Evolutionary conservation across 1,140 invertebrate genomes (phyloP).

Genomic region (Drosophila pruinosa): DNA sequence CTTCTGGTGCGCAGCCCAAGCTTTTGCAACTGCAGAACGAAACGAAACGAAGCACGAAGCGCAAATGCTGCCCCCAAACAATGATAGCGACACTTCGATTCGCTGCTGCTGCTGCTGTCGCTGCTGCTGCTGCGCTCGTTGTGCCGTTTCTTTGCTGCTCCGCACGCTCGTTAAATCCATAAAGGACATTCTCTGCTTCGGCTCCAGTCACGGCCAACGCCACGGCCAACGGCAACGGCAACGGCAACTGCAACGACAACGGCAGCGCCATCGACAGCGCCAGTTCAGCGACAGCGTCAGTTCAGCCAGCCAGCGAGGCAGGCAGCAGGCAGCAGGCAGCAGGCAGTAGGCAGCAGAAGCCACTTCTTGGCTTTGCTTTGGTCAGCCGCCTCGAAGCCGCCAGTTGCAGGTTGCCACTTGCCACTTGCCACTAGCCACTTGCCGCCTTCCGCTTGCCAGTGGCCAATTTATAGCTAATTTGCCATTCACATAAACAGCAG

Average conservation of each 20-base stretch:
- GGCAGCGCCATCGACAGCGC: not conserved
- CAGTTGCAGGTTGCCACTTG: slow-evolving; percentile 26
- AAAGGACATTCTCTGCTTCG: slow-evolving; percentile 67
- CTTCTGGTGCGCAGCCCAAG: slow-evolving; percentile 6
- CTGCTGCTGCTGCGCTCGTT: slow-evolving; percentile 29
- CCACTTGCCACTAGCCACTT: slow-evolving; percentile 37
- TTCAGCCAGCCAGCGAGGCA: slow-evolving; percentile 39
- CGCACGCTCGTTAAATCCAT: slow-evolving; percentile 57
- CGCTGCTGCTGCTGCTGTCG: slow-evolving; percentile 48
- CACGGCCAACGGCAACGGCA: slow-evolving; percentile 33
- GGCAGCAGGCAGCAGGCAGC: slow-evolving; percentile 41
- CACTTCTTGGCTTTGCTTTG: slow-evolving; percentile 36
- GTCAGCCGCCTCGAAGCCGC: slow-evolving; percentile 25
- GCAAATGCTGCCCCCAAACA: slow-evolving; percentile 1
- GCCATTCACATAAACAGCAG: slow-evolving; percentile 50
- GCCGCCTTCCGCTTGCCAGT: slow-evolving; percentile 13
- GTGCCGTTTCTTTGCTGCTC: slow-evolving; percentile 27
- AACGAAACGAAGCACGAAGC: not conserved
- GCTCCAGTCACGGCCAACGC: slow-evolving; percentile 41
- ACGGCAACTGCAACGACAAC: slow-evolving; percentile 1
- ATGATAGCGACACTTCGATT: slow-evolving; percentile 43
- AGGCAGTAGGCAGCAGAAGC: slow-evolving; percentile 43
- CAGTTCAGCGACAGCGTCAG: slow-evolving; percentile 5
- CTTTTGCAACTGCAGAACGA: slow-evolving; percentile 39
- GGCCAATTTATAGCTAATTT: slow-evolving; percentile 53